A percentile compares a stretch with the other conserved stretches of the same genome.
Conservation (phyloP, 2,113 vertebrate species). For the Mungos mungo region DNA sequence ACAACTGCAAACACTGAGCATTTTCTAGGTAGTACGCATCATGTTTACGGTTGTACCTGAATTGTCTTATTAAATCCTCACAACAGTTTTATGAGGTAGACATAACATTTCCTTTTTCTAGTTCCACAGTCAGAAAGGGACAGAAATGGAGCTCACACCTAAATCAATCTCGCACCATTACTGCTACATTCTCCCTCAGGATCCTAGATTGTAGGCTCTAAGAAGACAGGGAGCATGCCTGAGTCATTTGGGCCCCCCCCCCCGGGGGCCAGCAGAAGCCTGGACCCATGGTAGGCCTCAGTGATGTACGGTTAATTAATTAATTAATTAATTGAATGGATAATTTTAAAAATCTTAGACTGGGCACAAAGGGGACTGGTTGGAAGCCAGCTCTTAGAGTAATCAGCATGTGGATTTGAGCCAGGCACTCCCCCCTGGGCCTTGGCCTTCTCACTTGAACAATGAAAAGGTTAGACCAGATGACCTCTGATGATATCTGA, state of each 20-base stretch:
- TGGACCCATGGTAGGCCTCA: not conserved
- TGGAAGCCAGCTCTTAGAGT: not conserved
- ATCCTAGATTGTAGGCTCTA: not conserved
- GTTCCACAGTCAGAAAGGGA: not conserved
- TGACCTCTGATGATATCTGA: not conserved
- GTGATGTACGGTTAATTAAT: not conserved
- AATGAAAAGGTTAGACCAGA: not conserved
- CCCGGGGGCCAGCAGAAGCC: not conserved
- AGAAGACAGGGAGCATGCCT: not conserved
- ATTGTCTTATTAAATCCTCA: slow-evolving; percentile 22
- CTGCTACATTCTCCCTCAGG: not conserved
- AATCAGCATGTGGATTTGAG: not conserved
- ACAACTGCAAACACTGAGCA: not conserved
- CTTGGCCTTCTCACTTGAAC: not conserved
- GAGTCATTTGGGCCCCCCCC: not conserved
- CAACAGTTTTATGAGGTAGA: not conserved
- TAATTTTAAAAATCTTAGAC: slow-evolving; percentile 27
- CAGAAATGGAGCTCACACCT: not conserved
- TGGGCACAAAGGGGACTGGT: not conserved
- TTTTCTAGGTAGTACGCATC: not conserved
- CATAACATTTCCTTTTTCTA: not conserved
- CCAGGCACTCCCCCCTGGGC: not conserved
- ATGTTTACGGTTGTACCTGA: not conserved
- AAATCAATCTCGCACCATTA: not conserved
- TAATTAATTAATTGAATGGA: not conserved